These are phyloP conservation scores for Periplaneta americana DNA, from an alignment of 1,140 invertebrate species.

Conservation along the genomic window DNA sequence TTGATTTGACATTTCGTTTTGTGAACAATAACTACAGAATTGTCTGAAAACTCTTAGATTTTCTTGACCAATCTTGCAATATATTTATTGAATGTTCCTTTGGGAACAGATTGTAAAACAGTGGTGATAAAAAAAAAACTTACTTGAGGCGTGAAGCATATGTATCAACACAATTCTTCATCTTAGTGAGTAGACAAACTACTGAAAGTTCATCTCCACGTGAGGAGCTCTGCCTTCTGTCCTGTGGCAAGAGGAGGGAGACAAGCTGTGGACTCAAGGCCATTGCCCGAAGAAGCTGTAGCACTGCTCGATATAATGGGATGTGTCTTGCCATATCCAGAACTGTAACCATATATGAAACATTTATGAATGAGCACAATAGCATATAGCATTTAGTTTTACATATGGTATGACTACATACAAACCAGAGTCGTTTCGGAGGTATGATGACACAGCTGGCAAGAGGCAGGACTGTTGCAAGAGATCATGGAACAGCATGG, in stretches of 20 bases:
- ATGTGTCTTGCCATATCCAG: conserved; percentile 93
- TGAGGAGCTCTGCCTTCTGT: conserved; percentile 24
- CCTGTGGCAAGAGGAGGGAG: conserved; percentile 55
- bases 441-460: conserved; percentile 83
- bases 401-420: not conserved
- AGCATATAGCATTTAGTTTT: no score
- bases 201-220: conserved; percentile 40
- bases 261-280: conserved; percentile 62
- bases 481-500: conserved; percentile 65
- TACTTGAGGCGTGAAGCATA: conserved; percentile 79
- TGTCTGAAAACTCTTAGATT: no score
- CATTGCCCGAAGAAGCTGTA: conserved; percentile 75
- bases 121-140: no score
- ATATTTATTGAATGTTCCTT: no score
- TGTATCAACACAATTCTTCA: conserved; percentile 87
- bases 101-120: no score
- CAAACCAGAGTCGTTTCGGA: conserved; percentile 84
- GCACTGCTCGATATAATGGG: conserved; percentile 79
- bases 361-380: not conserved
- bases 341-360: conserved; percentile 44
- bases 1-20: no score
- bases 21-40: no score
- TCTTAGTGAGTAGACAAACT: conserved; percentile 68
- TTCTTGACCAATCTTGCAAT: no score
- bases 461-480: conserved; percentile 77